Evolutionary conservation across 2,113 vertebrate species (phyloP).

Genomic region (Tychaedon coryphoeus): DNA sequence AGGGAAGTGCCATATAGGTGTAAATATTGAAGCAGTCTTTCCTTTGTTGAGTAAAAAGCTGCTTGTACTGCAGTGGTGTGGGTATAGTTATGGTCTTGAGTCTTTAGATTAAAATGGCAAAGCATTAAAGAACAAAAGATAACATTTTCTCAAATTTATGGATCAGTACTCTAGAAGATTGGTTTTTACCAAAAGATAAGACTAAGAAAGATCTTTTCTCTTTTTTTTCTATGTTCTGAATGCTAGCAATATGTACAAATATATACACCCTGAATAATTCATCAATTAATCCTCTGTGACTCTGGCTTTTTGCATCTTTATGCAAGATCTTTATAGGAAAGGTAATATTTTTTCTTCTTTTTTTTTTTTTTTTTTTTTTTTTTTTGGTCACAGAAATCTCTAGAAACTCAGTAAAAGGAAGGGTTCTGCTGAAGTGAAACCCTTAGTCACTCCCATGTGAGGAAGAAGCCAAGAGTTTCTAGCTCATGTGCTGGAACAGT

Average conservation of each 20-base stretch:
- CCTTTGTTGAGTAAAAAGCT: not conserved
- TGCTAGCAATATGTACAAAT: not conserved
- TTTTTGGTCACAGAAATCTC: not conserved
- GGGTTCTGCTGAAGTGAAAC: not conserved
- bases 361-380: not conserved
- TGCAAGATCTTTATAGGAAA: not conserved
- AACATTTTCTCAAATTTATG: not conserved
- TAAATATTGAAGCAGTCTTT: not conserved
- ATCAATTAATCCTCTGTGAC: not conserved
- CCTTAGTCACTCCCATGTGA: not conserved
- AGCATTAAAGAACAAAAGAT: not conserved
- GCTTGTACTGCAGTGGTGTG: not conserved
- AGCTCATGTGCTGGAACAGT: not conserved
- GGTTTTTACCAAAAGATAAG: not conserved
- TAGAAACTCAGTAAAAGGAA: not conserved
- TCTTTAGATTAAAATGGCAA: not conserved
- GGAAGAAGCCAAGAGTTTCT: not conserved
- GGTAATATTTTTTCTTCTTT: not conserved
- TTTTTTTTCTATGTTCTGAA: not conserved
- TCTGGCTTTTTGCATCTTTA: not conserved
- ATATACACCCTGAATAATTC: not conserved
- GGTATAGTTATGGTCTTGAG: not conserved
- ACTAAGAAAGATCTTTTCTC: not conserved
- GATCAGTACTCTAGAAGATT: not conserved
- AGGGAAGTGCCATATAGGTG: not conserved